phyloP scores from a whole-genome alignment of 2,113 vertebrate genomes.

The Cervus canadensis region DNA sequence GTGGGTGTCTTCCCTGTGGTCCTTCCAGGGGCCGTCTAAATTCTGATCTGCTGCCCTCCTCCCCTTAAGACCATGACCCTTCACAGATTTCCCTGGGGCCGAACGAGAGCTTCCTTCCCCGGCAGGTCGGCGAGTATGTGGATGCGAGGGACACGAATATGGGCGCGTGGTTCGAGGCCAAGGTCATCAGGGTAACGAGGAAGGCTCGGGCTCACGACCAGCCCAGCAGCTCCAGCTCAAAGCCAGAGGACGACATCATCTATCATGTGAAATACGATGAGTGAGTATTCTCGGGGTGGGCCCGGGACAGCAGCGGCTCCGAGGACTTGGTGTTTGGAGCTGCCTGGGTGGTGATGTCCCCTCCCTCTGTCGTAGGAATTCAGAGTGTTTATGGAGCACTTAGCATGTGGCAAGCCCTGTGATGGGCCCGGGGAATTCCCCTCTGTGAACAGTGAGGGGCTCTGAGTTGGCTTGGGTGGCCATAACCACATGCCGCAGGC shows the following conservation, averaged over 20 bases:
- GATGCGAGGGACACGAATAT: constrained; percentile 94
- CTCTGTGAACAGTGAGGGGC: background rate
- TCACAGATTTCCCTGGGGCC: too few relatives aligned
- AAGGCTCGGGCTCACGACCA: constrained; percentile 35
- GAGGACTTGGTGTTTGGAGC: background rate
- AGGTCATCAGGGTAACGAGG: constrained; percentile 88
- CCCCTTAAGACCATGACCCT: background rate
- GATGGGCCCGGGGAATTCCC: rapidly evolving
- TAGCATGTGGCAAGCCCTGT: background rate
- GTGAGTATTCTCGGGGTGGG: constrained; percentile 79
- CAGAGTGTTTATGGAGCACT: background rate
- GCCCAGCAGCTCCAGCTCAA: constrained; percentile 26
- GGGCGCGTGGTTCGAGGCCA: constrained; percentile 97
- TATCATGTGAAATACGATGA: constrained; percentile 98
- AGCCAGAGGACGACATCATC: constrained; percentile 77
- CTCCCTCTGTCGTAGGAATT: too few relatives aligned
- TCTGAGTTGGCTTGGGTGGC: background rate
- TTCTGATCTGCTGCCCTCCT: background rate
- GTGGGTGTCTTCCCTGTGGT: background rate
- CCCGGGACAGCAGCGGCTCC: rapidly evolving
- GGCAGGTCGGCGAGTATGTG: constrained; percentile 91
- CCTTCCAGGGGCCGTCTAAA: background rate
- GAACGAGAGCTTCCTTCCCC: background rate
- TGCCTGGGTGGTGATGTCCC: background rate
- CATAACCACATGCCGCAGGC: rapidly evolving